Conservation (phyloP, 2,888 invertebrate species). For the Lacanobia oleracea region DNA sequence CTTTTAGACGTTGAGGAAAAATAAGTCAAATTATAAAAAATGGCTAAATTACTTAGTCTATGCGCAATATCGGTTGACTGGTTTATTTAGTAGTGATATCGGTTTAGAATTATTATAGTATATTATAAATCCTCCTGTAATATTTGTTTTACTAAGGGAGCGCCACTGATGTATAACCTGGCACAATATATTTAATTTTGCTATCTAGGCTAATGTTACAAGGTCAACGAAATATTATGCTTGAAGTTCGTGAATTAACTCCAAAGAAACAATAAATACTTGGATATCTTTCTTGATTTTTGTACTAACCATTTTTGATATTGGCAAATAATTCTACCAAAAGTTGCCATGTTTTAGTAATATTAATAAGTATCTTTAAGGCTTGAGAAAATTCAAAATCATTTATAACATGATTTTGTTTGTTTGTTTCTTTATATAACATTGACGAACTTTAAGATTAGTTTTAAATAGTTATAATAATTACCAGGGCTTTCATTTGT, state of each 20-base stretch:
- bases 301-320: constrained; percentile 23
- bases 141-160: constrained; percentile 65
- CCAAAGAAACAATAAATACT: constrained; percentile 18
- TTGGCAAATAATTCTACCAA: constrained; percentile 36
- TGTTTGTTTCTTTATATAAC: constrained; percentile 27
- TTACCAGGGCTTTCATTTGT: constrained; percentile 60
- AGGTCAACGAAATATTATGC: constrained; percentile 60
- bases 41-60: background rate
- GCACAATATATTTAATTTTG: constrained; percentile 60
- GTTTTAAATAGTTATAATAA: constrained; percentile 45
- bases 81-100: constrained; percentile 55
- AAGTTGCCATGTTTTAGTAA: constrained; percentile 39
- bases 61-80: constrained; percentile 40
- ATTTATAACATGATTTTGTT: background rate
- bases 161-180: constrained; percentile 47
- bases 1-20: background rate
- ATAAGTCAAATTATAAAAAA: constrained; percentile 24
- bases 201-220: constrained; percentile 55
- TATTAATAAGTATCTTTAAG: constrained; percentile 26
- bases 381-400: constrained; percentile 11
- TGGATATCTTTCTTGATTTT: constrained; percentile 6
- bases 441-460: constrained; percentile 51
- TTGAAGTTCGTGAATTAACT: constrained; percentile 54
- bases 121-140: constrained; percentile 60
- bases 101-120: constrained; percentile 54